Conservation (phyloP, 2,888 invertebrate species). For the Salticus scenicus region DNA sequence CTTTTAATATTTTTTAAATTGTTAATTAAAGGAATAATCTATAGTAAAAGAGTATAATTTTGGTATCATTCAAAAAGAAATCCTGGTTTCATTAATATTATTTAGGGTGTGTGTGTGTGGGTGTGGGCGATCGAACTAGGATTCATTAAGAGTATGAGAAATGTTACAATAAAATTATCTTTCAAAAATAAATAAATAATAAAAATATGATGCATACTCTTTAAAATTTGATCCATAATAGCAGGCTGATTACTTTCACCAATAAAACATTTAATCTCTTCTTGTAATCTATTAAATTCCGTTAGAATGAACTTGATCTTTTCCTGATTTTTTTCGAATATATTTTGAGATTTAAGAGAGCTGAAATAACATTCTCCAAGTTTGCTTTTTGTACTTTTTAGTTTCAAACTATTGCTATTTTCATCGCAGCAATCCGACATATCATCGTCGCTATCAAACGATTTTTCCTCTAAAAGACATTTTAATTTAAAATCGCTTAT, state of each 20-base stretch:
- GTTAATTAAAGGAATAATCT: too few species aligned
- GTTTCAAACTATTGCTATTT: background rate
- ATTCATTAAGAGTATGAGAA: too few species aligned
- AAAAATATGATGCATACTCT: conserved; percentile 20
- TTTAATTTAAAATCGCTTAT: background rate
- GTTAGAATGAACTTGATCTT: background rate
- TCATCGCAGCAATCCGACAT: background rate
- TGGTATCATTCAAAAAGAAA: too few species aligned
- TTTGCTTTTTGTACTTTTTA: background rate
- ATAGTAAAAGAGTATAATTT: too few species aligned
- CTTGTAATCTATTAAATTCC: conserved; percentile 12
- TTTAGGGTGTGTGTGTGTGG: too few species aligned
- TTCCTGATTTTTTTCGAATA: background rate
- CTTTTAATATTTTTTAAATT: too few species aligned
- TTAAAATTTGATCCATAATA: conserved; percentile 15
- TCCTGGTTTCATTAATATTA: too few species aligned
- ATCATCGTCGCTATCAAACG: background rate
- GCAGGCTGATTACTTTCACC: conserved; percentile 22
- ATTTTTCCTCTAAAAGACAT: background rate
- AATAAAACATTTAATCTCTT: conserved; percentile 9
- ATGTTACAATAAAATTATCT: too few species aligned
- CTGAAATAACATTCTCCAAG: background rate
- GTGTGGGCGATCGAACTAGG: too few species aligned
- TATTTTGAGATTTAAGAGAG: background rate
- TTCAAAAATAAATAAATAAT: too few species aligned